Conservation (phyloP, 1,140 invertebrate genomes). For the Rhopalosiphum padi region DNA sequence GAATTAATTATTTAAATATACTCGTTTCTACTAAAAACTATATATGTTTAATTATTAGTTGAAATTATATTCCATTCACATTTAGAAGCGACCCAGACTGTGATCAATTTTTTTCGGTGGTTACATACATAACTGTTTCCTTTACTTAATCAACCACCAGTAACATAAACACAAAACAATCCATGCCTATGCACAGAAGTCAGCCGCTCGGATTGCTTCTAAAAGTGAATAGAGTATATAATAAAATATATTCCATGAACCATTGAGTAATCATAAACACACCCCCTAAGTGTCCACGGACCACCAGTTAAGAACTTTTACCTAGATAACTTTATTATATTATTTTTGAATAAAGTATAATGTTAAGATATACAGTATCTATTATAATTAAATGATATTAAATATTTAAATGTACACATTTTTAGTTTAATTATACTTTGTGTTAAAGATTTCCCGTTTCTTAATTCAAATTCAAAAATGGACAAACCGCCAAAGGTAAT, state of each 20-base stretch:
- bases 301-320: not conserved
- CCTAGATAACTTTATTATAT: not conserved
- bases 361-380: not conserved
- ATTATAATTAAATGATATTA: not conserved
- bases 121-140: too few species aligned
- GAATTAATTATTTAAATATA: not conserved
- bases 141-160: too few species aligned
- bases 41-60: too few species aligned
- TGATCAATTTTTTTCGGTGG: too few species aligned
- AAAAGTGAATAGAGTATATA: not conserved
- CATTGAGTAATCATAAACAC: not conserved
- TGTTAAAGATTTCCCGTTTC: not conserved
- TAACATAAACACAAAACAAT: too few species aligned
- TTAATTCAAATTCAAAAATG: slow-evolving; percentile 7
- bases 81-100: too few species aligned
- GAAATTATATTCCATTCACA: too few species aligned
- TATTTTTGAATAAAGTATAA: not conserved
- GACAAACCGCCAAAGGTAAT: not conserved
- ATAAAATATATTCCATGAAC: not conserved
- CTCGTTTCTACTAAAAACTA: not conserved
- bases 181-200: too few species aligned
- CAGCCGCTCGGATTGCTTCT: too few species aligned
- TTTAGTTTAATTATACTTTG: not conserved
- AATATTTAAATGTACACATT: not conserved
- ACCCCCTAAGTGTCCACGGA: too few species aligned